These are phyloP conservation scores for Palloptera scutellata DNA, from an alignment of 2,888 invertebrate species.

Conservation along the genomic window DNA sequence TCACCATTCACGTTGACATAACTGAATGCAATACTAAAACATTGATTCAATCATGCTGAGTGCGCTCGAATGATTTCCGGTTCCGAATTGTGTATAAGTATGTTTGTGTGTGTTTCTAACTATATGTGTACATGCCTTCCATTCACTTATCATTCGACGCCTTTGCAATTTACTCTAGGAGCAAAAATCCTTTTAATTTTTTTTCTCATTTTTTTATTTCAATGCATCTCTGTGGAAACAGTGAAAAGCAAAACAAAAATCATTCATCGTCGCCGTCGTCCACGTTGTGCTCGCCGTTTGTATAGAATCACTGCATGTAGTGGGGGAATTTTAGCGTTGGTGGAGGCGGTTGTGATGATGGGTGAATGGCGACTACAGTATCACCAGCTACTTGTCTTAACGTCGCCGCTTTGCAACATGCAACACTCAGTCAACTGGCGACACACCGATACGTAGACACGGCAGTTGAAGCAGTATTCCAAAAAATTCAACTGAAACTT, in stretches of 20 bases:
- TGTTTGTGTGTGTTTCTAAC: background rate
- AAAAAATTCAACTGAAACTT: too few species aligned
- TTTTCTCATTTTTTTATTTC: slow-evolving; percentile 7
- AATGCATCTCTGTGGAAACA: slow-evolving; percentile 10
- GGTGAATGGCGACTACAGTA: too few species aligned
- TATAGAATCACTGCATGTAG: too few species aligned
- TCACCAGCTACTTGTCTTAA: background rate
- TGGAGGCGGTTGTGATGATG: too few species aligned
- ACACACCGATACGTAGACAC: too few species aligned
- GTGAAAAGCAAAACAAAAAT: slow-evolving; percentile 6
- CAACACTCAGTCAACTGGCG: background rate
- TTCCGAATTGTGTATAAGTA: slow-evolving; percentile 28
- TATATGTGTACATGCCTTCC: slow-evolving; percentile 8
- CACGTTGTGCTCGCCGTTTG: too few species aligned
- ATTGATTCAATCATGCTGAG: slow-evolving; percentile 33
- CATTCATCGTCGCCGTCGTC: background rate
- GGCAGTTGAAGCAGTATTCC: too few species aligned
- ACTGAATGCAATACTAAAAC: background rate
- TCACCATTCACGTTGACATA: too few species aligned
- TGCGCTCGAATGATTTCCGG: slow-evolving; percentile 35
- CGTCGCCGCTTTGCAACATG: background rate
- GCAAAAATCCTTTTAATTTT: slow-evolving; percentile 22
- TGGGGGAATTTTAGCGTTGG: too few species aligned
- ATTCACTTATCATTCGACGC: slow-evolving; percentile 37
- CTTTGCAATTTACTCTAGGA: slow-evolving; percentile 27